Evolutionary conservation across 2,888 invertebrate genomes (phyloP), one percentile per base, ranked within the genome.

Genomic region (Bursaphelenchus okinawaensis): DNA sequence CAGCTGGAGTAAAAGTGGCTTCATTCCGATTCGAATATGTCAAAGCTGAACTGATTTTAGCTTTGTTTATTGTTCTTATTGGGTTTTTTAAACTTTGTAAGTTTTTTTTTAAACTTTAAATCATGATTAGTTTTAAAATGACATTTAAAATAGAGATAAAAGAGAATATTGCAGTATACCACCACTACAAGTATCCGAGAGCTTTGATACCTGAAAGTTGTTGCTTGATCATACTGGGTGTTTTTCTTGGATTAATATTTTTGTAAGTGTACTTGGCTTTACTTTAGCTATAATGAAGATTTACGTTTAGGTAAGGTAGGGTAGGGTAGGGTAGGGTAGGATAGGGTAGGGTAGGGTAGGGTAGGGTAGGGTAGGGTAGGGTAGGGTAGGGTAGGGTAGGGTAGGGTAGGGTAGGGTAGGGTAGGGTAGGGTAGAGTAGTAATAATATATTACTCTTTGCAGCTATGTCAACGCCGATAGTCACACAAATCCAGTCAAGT

Each of bases 81-180:
- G 86, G 84, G 22, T 75, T 86, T 29, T 84, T 85, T 74, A 87
- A 87, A 80, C 83, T 87, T 58, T 84, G 86, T 86, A 75, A 82
- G 83, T 76, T 12, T 8, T 64, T 7, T 23, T 27, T 12, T n/a
- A 20, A 7, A 23, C 16, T 63, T 55, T 40, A n/a, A 40, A 12
- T n/a, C 9, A 40, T 40, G n/a, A n/a, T n/a, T n/a, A n/a, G n/a
- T n/a, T n/a, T n/a, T n/a, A n/a, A n/a, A n/a, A n/a, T n/a, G n/a
- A n/a, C n/a, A n/a, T n/a, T n/a, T n/a, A n/a, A 40, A 40, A 40
- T 40, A 4, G 12, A 6, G n/a, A 4, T 12, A 16, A 6, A 22
- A 19, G 3, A 22, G 12, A 12, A 4, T 1, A 22, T 63, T 74
- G 60, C 59, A 77, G 77, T 65, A 12, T 80, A 78, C 61, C 79